Base-by-base conservation (phyloP, 2,888 invertebrate genomes). In the Troglohyphantes excavatus region DNA sequence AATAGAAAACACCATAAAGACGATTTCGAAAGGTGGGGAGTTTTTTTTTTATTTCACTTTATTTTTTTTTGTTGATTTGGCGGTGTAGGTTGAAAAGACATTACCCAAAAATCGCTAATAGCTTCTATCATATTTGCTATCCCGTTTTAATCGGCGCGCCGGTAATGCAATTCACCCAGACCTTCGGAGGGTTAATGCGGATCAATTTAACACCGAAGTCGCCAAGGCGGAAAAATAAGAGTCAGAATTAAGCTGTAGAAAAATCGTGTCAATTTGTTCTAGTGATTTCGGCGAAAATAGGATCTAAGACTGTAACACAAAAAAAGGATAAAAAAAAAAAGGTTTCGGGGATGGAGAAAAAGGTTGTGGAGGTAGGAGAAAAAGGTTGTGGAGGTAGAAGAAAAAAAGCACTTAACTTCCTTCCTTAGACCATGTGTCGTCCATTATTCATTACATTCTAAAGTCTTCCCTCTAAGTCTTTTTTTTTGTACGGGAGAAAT, bases 241-340 rank as follows among this genome's bases (percentile, higher is more conserved):
- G 83, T 84, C 78, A 46, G 76, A 90, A 90, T 90, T 90, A 90
- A 90, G 90, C 90, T 83, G 83, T 79, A 90, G 90, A 90, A 90
- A 90, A 90, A 90, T 90, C 90, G 90, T 85, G 90, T 90, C 90
- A 90, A 90, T 90, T 90, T 90, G 90, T 90, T 90, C 90, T 84
- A 90, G 85, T 84, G 90, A 90, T 90, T 90, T 90, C 75, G 78
- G 90, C 76, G 90, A 85, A 90, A 90, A 90, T 90, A 84, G 84
- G 90, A 90, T 90, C 83, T 84, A 53, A 63, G 81, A 67, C 33
- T 46, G 46, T 43, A 23, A 19, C 13, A 76, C 19, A 46, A 72
- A 72, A 65, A 33, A 72, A 72, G 13, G 26, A 72, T 1, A 13
- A 39, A 19, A 23, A 72, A 72, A 59, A 75, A 75, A 59, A 23